A percentile compares a stretch with the other conserved stretches of the same genome.
These are phyloP conservation scores for Zaprionus nigranus DNA, from an alignment of 1,140 invertebrate species.

Conservation along the genomic window DNA sequence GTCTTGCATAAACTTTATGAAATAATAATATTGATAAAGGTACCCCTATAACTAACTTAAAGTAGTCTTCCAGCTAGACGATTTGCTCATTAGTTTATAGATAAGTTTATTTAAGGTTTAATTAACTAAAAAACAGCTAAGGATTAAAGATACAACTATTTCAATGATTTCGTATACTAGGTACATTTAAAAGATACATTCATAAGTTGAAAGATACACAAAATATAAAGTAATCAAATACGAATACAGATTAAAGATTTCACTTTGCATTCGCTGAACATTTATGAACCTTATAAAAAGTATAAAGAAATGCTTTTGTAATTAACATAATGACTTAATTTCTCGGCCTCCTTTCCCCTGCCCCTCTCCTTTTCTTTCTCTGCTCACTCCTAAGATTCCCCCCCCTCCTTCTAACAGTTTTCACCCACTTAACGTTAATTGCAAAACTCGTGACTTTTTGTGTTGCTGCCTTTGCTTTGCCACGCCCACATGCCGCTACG, in stretches of 20 bases:
- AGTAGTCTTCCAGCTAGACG: too few relatives aligned
- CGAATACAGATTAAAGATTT: background rate
- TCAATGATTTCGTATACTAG: too few relatives aligned
- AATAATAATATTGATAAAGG: too few relatives aligned
- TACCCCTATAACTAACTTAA: too few relatives aligned
- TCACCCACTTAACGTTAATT: slow-evolving; percentile 66
- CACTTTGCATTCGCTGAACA: background rate
- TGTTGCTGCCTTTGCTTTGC: slow-evolving; percentile 21
- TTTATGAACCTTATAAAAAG: background rate
- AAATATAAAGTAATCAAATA: background rate
- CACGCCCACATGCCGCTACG: slow-evolving; percentile 20
- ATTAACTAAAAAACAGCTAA: too few relatives aligned
- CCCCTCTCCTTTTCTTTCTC: background rate
- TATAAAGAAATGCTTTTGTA: background rate
- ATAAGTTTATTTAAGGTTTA: too few relatives aligned
- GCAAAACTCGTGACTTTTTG: slow-evolving; percentile 56
- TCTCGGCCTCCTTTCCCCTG: background rate
- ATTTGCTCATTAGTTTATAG: background rate
- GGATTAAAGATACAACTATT: too few relatives aligned
- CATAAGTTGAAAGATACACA: background rate
- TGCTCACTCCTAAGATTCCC: background rate
- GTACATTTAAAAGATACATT: background rate
- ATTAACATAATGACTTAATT: slow-evolving; percentile 6
- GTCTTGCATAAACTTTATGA: too few relatives aligned
- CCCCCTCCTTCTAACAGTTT: background rate